Conservation (phyloP, 2,888 invertebrate species). For the Rotaria socialis region DNA sequence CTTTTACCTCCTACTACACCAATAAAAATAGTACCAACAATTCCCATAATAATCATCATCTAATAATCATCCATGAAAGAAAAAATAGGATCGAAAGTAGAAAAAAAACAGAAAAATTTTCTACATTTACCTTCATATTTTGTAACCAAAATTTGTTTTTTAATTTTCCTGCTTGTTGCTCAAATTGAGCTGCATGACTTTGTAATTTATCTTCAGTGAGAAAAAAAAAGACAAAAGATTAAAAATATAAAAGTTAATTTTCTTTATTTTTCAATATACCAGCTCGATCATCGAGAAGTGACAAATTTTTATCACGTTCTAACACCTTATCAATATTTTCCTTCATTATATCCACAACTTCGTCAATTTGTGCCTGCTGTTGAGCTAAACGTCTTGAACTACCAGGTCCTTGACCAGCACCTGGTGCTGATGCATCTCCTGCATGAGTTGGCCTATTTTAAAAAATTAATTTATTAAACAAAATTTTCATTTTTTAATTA, state of each 20-base stretch:
- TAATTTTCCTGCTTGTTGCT: constrained; percentile 90
- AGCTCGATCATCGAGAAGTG: constrained; percentile 87
- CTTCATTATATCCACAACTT: constrained; percentile 72
- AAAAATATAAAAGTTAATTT: background rate
- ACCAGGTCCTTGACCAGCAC: background rate
- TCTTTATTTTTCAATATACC: constrained; percentile 57
- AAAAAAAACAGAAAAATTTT: background rate
- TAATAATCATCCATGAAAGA: background rate
- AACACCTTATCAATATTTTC: constrained; percentile 88
- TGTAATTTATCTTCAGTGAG: constrained; percentile 38
- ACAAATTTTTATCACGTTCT: constrained; percentile 88
- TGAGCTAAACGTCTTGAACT: constrained; percentile 62
- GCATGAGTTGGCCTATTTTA: background rate
- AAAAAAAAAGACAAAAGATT: background rate
- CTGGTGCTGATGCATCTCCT: background rate
- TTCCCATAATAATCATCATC: constrained; percentile 47
- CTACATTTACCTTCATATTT: constrained; percentile 72
- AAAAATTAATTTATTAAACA: background rate
- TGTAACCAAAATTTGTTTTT: constrained; percentile 96
- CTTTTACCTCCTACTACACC: constrained; percentile 44
- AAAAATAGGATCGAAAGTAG: background rate
- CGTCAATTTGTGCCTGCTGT: constrained; percentile 65
- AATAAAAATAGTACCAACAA: constrained; percentile 39
- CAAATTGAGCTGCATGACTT: constrained; percentile 73
- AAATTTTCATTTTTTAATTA: background rate